Percentiles rank a stretch among this genome's conserved stretches.
These are phyloP conservation scores for Stegodyphus dumicola DNA, from an alignment of 1,140 invertebrate genomes.

Conservation along the genomic window DNA sequence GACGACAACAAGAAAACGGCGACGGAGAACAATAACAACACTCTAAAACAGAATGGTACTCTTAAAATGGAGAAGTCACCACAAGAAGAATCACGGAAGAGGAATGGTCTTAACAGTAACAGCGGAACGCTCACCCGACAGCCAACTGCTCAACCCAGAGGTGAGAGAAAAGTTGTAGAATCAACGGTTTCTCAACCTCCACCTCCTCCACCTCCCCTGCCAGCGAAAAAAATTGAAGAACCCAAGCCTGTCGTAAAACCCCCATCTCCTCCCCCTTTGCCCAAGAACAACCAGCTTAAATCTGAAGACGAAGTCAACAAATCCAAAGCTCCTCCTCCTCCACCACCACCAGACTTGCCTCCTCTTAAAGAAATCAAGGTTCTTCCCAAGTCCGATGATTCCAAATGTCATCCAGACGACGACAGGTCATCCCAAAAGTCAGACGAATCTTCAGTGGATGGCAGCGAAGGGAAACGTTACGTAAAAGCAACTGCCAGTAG, in stretches of 20 bases:
- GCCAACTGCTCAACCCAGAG: background rate
- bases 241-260: constrained; percentile 65
- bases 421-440: constrained; percentile 42
- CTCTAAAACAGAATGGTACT: constrained; percentile 5
- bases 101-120: too few species aligned
- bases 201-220: constrained; percentile 27
- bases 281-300: constrained; percentile 66
- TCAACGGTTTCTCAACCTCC: constrained; percentile 16
- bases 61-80: constrained; percentile 4
- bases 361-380: background rate
- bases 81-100: background rate
- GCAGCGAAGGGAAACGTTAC: constrained; percentile 38
- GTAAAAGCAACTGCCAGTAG: constrained; percentile 19
- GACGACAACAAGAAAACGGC: constrained; percentile 41
- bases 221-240: constrained; percentile 35
- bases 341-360: constrained; percentile 48
- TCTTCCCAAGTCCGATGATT: background rate
- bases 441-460: constrained; percentile 26
- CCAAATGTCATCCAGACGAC: constrained; percentile 16
- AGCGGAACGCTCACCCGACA: background rate
- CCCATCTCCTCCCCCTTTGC: constrained; percentile 75
- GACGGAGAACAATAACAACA: background rate
- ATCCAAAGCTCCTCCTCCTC: constrained; percentile 27
- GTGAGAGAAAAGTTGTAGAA: constrained; percentile 4
- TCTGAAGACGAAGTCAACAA: background rate